Percentiles rank a stretch among this genome's conserved stretches.
phyloP scores from a whole-genome alignment of 2,113 vertebrate genomes.

The Nestor notabilis region DNA sequence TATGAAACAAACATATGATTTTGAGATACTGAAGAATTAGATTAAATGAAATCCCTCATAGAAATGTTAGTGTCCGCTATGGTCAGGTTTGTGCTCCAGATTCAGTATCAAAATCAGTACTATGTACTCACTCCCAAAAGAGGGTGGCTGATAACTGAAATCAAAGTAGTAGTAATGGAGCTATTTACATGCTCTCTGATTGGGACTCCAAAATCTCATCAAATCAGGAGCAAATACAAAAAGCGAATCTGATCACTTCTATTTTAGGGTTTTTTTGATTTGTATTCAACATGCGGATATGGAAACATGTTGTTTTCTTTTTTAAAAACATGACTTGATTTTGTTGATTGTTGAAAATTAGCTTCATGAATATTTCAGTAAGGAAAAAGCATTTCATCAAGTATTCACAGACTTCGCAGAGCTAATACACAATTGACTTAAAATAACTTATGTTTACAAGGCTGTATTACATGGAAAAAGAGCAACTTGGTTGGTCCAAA shows the following conservation, averaged over 20 bases:
- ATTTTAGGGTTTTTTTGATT: constrained; percentile 42
- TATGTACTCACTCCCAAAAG: background rate
- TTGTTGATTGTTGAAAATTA: constrained; percentile 72
- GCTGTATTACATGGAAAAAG: constrained; percentile 17
- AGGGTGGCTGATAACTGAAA: background rate
- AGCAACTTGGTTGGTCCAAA: background rate
- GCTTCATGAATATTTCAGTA: constrained; percentile 71
- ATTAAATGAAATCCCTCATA: background rate
- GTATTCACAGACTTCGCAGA: constrained; percentile 54
- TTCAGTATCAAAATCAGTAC: background rate
- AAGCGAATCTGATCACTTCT: constrained; percentile 27
- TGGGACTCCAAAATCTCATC: constrained; percentile 31
- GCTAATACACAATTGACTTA: constrained; percentile 58
- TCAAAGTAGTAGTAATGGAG: background rate
- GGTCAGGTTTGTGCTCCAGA: background rate
- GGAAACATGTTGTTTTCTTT: constrained; percentile 58
- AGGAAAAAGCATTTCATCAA: constrained; percentile 65
- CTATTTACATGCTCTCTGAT: constrained; percentile 13
- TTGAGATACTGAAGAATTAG: background rate
- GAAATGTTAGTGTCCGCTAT: background rate
- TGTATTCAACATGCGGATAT: constrained; percentile 59
- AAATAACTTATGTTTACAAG: constrained; percentile 65
- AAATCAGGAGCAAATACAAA: constrained; percentile 39
- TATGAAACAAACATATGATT: background rate
- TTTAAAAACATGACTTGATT: constrained; percentile 56